phyloP scores from a whole-genome alignment of 35 echinoderm and acorn worm species.

The Apostichopus parvimensis region DNA sequence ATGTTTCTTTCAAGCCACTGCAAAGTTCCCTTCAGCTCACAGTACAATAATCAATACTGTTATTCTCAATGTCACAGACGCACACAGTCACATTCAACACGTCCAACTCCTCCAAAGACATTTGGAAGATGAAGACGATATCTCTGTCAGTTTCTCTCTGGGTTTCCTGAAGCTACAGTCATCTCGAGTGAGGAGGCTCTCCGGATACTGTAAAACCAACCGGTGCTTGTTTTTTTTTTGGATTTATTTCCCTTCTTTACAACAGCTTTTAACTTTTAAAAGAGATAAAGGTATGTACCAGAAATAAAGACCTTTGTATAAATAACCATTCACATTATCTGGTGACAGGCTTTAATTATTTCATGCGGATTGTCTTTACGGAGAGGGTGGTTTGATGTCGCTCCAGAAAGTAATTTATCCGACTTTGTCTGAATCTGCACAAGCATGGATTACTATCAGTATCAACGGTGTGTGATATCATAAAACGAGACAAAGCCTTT shows the following conservation, averaged over 20 bases:
- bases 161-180: background rate
- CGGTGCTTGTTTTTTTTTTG: too few relatives aligned
- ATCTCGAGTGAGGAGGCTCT: background rate
- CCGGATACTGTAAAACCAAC: background rate
- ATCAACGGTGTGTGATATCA: constrained; percentile 13
- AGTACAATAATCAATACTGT: background rate
- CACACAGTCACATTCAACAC: background rate
- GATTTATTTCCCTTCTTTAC: background rate
- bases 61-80: background rate
- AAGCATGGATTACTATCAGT: constrained; percentile 45
- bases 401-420: background rate
- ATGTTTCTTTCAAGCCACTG: background rate
- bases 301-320: too few relatives aligned
- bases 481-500: constrained; percentile 1
- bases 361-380: background rate
- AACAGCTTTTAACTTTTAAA: background rate
- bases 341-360: too few relatives aligned
- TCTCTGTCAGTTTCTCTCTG: background rate
- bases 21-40: background rate
- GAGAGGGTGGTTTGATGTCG: background rate
- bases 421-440: background rate
- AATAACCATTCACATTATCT: too few relatives aligned
- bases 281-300: too few relatives aligned
- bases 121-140: background rate
- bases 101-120: background rate